Base-by-base conservation (phyloP, 1,140 invertebrate species). In the Listronotus bonariensis region DNA sequence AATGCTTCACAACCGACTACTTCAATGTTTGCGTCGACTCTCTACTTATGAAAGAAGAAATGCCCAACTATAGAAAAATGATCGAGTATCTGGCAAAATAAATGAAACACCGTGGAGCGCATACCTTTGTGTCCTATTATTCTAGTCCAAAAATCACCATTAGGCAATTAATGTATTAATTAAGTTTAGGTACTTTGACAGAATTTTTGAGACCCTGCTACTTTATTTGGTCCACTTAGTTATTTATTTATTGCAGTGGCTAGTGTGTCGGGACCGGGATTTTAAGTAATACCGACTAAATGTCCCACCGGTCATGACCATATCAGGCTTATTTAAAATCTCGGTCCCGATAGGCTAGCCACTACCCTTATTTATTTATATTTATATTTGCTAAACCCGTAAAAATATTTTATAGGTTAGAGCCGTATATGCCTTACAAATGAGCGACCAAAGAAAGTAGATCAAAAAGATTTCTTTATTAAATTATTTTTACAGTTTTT, bases 21-120 rank as follows among this genome's bases (percentile, higher is more conserved):
- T 97, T 96, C 86, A 90, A 91, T 77, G 89, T 89, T 77, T 96
- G 94, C 83, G 84, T 95, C 76, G 90, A 95, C 77, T 90, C 91
- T 60, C 84, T 96, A 69, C 85, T 92, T 73, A 83, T 93, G 71
- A 86, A 87, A 71, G 90, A 93, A 74, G 87, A 93, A 76, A 86
- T 90, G 79, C 87, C 89, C 76, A 86, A 89, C 72, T 89, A 91
- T 80, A 86, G 79, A 51, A 79, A 82, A 69, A 84, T 84, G 80
- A 81, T 84, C 51, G 82, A 84, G 63, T 82, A 79, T 67, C 81
- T 70, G 79, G 82, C 58, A 73, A 76, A 72, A 69, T 73, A 65
- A 73, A 57, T 31, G 11, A 57, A 31, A n/a, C 34, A 43, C 11
- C 40, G 38, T 53, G 63, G 43, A 55, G 61, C 52, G 48, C 26